Conservation (phyloP, 2,113 vertebrate species). For the Nycticebus coucang region DNA sequence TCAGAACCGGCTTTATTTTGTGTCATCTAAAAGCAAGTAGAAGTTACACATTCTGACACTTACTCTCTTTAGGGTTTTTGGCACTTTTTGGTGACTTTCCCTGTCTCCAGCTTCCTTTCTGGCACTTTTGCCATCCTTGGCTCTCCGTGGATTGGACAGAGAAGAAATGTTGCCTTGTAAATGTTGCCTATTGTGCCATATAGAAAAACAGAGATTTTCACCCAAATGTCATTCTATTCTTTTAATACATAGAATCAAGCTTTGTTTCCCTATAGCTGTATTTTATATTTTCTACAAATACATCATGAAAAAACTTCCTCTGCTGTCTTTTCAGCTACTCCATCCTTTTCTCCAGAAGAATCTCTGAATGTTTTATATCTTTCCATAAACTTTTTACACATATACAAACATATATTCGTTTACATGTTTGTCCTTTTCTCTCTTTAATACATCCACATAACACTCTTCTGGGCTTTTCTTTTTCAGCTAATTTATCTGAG, state of each 20-base stretch:
- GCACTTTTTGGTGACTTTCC: neutral
- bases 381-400: neutral
- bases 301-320: neutral
- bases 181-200: neutral
- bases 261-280: constrained; percentile 51
- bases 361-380: neutral
- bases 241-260: neutral
- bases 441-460: neutral
- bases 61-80: neutral
- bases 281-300: constrained; percentile 49
- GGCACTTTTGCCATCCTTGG: neutral
- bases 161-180: neutral
- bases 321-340: neutral
- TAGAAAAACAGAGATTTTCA: neutral
- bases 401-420: neutral
- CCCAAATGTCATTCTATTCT: neutral
- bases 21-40: neutral
- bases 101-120: neutral
- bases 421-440: neutral
- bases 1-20: constrained; percentile 22
- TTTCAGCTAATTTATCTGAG: constrained; percentile 19
- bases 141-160: neutral
- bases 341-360: neutral
- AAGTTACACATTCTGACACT: neutral
- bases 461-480: neutral